Base-by-base conservation (phyloP, 2,113 vertebrate genomes). In the Dicentrarchus labrax region DNA sequence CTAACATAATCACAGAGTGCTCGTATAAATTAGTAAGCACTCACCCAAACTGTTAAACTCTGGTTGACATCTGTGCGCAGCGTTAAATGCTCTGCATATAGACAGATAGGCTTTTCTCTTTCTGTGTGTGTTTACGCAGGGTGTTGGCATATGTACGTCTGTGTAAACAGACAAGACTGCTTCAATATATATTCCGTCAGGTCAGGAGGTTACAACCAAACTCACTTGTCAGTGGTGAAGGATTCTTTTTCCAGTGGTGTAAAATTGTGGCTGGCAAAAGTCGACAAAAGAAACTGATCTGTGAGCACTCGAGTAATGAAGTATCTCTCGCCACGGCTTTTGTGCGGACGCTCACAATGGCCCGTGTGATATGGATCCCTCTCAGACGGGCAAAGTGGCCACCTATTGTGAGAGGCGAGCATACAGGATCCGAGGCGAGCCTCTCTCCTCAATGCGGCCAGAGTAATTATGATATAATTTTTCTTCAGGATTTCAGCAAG, bases 381-480 rank as follows among this genome's bases (percentile, higher is more conserved):
- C 85, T 86, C 85, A 89, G 82, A 89, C 72, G 2, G 82, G 82
- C 86, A 85, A 91, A 92, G 88, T 87, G 90, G 89, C 54, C 80
- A 36, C 22, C 89, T 81, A 86, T 92, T 92, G 90, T 92, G 82
- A 62, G 75, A 73, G 59, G 41, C 22, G 43, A 71, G 48, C 73
- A 71, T 8, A 43, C 80, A 53, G 88, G 72, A 87, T 81, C 77
- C 5, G 5, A 86, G 56, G 66, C 17, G 9, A 79, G 68, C 76
- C 76, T 70, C 76, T 72, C 54, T 72, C 51, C 77, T 90, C 82
- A 80, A 61, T 88, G 89, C 41, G 0, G 57, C 65, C 53, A 1
- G 24, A 50, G 88, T 72, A 91, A 93, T 91, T 92, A 91, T 93
- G 85, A 90, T 91, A 93, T 89, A 91, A 91, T 83, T 91, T 90